These are phyloP conservation scores for Hirudo medicinalis DNA, from an alignment of 1,140 invertebrate genomes.

Conservation along the genomic window DNA sequence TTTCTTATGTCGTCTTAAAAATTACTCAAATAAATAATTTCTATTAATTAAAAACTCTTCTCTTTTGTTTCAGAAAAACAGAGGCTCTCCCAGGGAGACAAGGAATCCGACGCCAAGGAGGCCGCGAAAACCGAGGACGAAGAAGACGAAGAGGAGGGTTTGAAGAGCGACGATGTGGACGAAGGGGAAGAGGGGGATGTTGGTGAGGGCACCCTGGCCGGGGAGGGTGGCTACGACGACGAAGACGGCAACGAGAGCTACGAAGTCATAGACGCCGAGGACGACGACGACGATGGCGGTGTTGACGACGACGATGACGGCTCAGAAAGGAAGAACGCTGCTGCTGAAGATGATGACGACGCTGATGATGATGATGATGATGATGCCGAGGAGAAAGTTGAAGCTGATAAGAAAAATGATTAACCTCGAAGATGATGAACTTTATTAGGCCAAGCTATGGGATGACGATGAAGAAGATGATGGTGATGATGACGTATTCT, in stretches of 20 bases:
- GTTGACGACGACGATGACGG: conserved; percentile 47
- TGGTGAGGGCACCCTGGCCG: conserved; percentile 13
- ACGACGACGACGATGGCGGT: conserved; percentile 21
- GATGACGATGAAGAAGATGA: too few species aligned
- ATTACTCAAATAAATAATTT: too few species aligned
- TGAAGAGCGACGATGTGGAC: conserved; percentile 20
- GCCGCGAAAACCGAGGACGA: not conserved
- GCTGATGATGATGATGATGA: too few species aligned
- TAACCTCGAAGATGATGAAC: too few species aligned
- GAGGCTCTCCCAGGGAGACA: conserved; percentile 27
- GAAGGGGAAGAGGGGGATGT: conserved; percentile 25
- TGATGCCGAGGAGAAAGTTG: too few species aligned
- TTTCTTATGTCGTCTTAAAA: too few species aligned
- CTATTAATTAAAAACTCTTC: too few species aligned
- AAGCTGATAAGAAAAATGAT: too few species aligned
- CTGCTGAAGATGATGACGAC: too few species aligned
- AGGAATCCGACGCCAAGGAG: conserved; percentile 25
- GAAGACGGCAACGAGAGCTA: conserved; percentile 18
- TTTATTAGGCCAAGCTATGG: too few species aligned
- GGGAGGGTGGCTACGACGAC: conserved; percentile 4
- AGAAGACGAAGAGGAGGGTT: not conserved
- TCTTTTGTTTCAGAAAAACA: conserved; percentile 23
- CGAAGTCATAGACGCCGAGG: not conserved
- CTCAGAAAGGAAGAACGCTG: conserved; percentile 33
- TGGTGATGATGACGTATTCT: too few species aligned